These are phyloP conservation scores for Aurelia coerulea DNA, from an alignment of 30 jellyfish, hydroid and myxozoan genomes.

Conservation along the genomic window DNA sequence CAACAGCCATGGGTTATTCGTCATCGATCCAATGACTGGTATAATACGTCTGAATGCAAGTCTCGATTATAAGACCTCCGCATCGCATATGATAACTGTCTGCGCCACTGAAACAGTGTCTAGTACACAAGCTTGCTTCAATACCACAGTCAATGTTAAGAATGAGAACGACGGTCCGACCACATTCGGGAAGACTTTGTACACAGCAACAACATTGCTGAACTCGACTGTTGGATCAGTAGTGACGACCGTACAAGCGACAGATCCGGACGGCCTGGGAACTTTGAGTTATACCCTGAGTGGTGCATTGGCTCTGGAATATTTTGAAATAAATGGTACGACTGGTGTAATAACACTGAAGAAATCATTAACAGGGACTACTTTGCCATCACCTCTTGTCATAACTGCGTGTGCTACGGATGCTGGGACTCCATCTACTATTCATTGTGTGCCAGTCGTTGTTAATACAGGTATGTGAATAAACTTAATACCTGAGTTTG, in stretches of 20 bases:
- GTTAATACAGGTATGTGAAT: slow-evolving; percentile 44
- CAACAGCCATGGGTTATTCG: slow-evolving; percentile 54
- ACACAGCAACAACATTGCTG: slow-evolving; percentile 14
- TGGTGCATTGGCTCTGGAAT: slow-evolving; percentile 60
- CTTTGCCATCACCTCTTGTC: slow-evolving; percentile 51
- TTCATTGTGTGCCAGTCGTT: slow-evolving; percentile 80
- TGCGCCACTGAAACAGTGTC: slow-evolving; percentile 66
- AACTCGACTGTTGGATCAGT: slow-evolving; percentile 54
- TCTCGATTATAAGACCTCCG: slow-evolving; percentile 31
- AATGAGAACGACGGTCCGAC: slow-evolving; percentile 83
- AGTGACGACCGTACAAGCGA: slow-evolving; percentile 66
- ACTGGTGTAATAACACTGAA: slow-evolving; percentile 76
- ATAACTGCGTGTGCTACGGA: slow-evolving; percentile 84
- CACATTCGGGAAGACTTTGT: slow-evolving; percentile 33
- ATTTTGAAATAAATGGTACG: slow-evolving; percentile 51
- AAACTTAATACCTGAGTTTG: neutral
- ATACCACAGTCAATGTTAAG: slow-evolving; percentile 43
- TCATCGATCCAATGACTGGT: slow-evolving; percentile 82
- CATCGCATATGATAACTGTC: slow-evolving; percentile 45
- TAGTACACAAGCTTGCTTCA: slow-evolving; percentile 36
- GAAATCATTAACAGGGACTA: slow-evolving; percentile 42
- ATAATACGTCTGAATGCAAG: slow-evolving; percentile 54
- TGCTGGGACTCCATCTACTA: slow-evolving; percentile 65
- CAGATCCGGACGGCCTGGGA: slow-evolving; percentile 88
- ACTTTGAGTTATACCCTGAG: slow-evolving; percentile 54